Percentiles rank a stretch among this genome's conserved stretches.
phyloP scores from a whole-genome alignment of 2,113 vertebrate genomes.

The Pleuronectes platessa region DNA sequence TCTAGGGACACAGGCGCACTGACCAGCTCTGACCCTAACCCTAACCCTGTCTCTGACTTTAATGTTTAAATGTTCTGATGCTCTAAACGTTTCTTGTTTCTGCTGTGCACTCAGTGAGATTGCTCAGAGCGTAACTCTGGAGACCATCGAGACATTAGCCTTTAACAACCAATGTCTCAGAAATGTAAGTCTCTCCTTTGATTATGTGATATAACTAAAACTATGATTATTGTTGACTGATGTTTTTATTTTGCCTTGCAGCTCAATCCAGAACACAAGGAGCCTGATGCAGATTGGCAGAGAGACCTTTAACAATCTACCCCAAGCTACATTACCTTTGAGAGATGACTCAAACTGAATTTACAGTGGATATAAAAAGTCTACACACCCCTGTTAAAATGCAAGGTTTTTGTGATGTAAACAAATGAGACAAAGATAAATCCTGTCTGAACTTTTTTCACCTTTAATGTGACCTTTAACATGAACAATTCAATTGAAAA shows the following conservation, averaged over 20 bases:
- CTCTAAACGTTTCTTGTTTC: background rate
- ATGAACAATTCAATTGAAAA: too few relatives aligned
- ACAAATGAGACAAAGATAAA: too few relatives aligned
- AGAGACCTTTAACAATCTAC: constrained; percentile 86
- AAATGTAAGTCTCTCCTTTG: constrained; percentile 65
- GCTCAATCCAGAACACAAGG: constrained; percentile 89
- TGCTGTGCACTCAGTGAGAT: constrained; percentile 65
- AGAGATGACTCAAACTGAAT: constrained; percentile 56
- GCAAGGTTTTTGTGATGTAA: too few relatives aligned
- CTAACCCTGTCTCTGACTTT: background rate
- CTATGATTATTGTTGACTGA: background rate
- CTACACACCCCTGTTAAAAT: too few relatives aligned
- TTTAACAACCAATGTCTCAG: constrained; percentile 76
- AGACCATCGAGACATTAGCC: constrained; percentile 68
- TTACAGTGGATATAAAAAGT: too few relatives aligned
- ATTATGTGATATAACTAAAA: too few relatives aligned
- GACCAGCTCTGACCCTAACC: too few relatives aligned
- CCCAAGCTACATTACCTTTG: constrained; percentile 88
- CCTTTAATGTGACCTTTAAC: too few relatives aligned
- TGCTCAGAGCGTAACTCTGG: constrained; percentile 71
- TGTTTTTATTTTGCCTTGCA: constrained; percentile 58
- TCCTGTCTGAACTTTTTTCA: too few relatives aligned
- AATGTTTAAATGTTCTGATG: too few relatives aligned
- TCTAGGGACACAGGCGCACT: too few relatives aligned
- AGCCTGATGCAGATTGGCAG: constrained; percentile 83